Evolutionary conservation across 2,113 vertebrate species (phyloP).

Genomic region (Lutjanus erythropterus): DNA sequence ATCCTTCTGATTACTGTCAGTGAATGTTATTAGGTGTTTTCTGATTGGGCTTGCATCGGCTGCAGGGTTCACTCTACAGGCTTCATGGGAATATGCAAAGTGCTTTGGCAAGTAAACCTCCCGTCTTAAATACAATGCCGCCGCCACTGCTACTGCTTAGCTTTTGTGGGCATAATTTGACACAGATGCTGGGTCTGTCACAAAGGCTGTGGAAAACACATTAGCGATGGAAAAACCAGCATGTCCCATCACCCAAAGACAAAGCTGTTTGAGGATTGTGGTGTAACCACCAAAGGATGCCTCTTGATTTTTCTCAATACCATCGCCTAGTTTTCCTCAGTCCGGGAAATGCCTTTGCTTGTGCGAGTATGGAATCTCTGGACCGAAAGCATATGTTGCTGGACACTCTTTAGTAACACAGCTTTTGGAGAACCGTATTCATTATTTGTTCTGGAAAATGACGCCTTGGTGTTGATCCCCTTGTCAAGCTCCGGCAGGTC

Average conservation of each 20-base stretch:
- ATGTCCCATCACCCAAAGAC: slow-evolving; percentile 73
- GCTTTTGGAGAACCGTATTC: slow-evolving; percentile 33
- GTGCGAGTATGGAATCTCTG: slow-evolving; percentile 25
- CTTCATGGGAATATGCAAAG: slow-evolving; percentile 81
- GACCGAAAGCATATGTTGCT: slow-evolving; percentile 52
- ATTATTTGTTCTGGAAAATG: slow-evolving; percentile 51
- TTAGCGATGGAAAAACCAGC: slow-evolving; percentile 76
- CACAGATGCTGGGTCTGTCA: slow-evolving; percentile 78
- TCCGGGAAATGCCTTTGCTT: slow-evolving; percentile 21
- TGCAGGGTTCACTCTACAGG: slow-evolving; percentile 74
- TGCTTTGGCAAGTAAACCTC: slow-evolving; percentile 69
- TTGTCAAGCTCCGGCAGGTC: slow-evolving; percentile 50
- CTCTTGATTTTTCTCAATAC: slow-evolving; percentile 54
- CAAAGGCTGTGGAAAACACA: slow-evolving; percentile 74
- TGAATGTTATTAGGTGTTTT: slow-evolving; percentile 79
- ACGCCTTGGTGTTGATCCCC: slow-evolving; percentile 47
- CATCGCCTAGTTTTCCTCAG: slow-evolving; percentile 29
- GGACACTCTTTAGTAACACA: slow-evolving; percentile 27
- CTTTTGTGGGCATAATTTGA: slow-evolving; percentile 77
- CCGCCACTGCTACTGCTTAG: slow-evolving; percentile 53
- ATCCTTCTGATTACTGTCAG: slow-evolving; percentile 83
- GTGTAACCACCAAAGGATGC: slow-evolving; percentile 66
- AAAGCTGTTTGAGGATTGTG: slow-evolving; percentile 77
- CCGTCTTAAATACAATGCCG: slow-evolving; percentile 65
- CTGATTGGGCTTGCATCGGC: slow-evolving; percentile 76